Evolutionary conservation across 2,888 invertebrate genomes (phyloP), one percentile per base, ranked within the genome.

Genomic region (Crematogaster levior): DNA sequence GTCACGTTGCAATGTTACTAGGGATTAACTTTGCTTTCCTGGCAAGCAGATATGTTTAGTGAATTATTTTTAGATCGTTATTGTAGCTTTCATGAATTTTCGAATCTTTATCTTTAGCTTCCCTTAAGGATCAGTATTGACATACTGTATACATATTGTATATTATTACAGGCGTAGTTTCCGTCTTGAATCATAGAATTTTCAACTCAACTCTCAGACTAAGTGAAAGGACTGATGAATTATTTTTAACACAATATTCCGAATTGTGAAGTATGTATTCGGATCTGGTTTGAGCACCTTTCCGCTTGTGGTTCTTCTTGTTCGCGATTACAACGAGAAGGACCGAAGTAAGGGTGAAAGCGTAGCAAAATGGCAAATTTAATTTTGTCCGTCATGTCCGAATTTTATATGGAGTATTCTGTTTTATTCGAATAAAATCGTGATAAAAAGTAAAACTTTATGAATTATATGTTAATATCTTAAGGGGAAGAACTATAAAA

Each of bases 311-410:
- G 70, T 48, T 80, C 86, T 84, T 85, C 87, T 88, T 87, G 88
- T 90, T 89, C 91, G 88, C 86, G 90, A 91, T 91, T 90, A 89
- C n/a, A n/a, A n/a, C 89, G 89, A 88, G 84, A 85, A 83, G 85
- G 74, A 84, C 82, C 86, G 86, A 91, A 91, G 91, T 90, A 90
- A 89, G 88, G 85, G 84, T 84, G 86, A 88, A 83, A 87, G 86
- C 86, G 88, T 91, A 91, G 89, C 89, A 91, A 92, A 92, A 93
- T 91, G 91, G 91, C 90, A 92, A 93, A 93, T 92, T 91, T 91
- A 91, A 92, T 92, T 91, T 91, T 90, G 87, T 90, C 88, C 89
- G 89, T 90, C 90, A 90, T 87, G 82, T 48, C 21, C 18, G 30
- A 68, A 77, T 68, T 77, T 68, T 40, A 9, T 43, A 21, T 37